phyloP scores from a whole-genome alignment of 2,888 invertebrate genomes.

The Cephonodes hylas region DNA sequence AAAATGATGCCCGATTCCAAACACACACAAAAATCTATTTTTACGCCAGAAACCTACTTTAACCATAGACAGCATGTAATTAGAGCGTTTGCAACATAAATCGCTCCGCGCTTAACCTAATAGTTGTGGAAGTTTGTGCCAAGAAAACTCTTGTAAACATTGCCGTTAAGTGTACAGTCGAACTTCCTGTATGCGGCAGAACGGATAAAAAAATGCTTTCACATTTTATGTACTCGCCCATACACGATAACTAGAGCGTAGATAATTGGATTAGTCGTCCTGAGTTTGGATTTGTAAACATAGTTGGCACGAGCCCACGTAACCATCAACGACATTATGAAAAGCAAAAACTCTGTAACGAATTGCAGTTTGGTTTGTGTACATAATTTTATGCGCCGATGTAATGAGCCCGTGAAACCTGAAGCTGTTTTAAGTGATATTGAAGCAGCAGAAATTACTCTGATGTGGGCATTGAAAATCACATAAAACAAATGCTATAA shows the following conservation, averaged over 20 bases:
- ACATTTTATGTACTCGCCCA: conserved; percentile 41
- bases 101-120: conserved; percentile 60
- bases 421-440: background rate
- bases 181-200: conserved; percentile 53
- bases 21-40: conserved; percentile 43
- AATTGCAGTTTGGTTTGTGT: background rate
- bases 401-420: background rate
- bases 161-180: conserved; percentile 39
- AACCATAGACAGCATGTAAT: conserved; percentile 53
- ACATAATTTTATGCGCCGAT: background rate
- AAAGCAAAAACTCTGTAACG: background rate
- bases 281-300: conserved; percentile 23
- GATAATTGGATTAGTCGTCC: conserved; percentile 42
- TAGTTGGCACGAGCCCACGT: background rate
- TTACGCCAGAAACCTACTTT: conserved; percentile 47
- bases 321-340: background rate
- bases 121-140: conserved; percentile 52
- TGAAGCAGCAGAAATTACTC: background rate
- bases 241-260: conserved; percentile 47
- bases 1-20: conserved; percentile 50
- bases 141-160: conserved; percentile 60
- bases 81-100: conserved; percentile 58
- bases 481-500: no score
- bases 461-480: no score
- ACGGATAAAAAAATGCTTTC: conserved; percentile 52